phyloP scores from a whole-genome alignment of 2,113 vertebrate genomes.

The Thinocorus orbignyianus region DNA sequence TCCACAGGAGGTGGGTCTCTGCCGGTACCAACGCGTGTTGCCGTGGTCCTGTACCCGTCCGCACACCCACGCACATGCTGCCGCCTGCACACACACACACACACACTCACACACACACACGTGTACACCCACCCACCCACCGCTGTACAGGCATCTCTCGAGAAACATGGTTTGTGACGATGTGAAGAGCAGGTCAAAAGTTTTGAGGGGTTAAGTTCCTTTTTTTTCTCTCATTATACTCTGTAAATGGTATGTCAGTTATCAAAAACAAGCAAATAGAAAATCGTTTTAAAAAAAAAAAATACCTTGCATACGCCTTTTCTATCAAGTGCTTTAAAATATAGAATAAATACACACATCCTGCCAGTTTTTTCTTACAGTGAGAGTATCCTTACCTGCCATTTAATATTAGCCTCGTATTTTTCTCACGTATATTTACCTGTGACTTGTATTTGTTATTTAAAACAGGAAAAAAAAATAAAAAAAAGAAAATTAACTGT shows the following conservation, averaged over 20 bases:
- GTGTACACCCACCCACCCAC: background rate
- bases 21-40: background rate
- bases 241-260: constrained; percentile 82
- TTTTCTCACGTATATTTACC: constrained; percentile 91
- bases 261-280: constrained; percentile 79
- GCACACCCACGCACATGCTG: background rate
- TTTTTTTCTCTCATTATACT: constrained; percentile 82
- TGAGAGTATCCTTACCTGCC: constrained; percentile 88
- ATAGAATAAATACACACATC: constrained; percentile 88
- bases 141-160: constrained; percentile 39
- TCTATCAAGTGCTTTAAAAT: constrained; percentile 90
- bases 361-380: constrained; percentile 88
- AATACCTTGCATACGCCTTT: constrained; percentile 84
- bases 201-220: constrained; percentile 81
- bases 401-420: constrained; percentile 89
- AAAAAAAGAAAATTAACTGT: constrained; percentile 88
- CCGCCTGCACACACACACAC: background rate
- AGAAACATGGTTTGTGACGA: constrained; percentile 70
- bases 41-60: background rate
- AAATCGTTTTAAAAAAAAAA: constrained; percentile 75
- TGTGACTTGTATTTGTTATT: constrained; percentile 91
- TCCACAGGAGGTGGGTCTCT: background rate
- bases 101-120: background rate
- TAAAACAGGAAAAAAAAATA: constrained; percentile 81
- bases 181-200: constrained; percentile 82